Evolutionary conservation across 1,140 invertebrate genomes (phyloP).

Genomic region (Plodia interpunctella): DNA sequence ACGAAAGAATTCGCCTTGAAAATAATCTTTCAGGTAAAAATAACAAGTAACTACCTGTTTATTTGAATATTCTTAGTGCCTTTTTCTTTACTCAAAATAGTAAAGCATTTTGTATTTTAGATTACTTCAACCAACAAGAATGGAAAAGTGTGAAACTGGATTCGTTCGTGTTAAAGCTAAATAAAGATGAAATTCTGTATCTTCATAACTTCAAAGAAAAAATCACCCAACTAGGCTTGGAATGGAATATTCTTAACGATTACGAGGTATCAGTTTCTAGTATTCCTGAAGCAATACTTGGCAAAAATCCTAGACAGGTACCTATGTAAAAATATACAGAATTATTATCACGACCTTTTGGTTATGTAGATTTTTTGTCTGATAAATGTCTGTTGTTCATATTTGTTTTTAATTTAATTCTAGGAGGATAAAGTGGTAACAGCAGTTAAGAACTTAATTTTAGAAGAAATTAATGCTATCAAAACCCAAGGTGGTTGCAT

Average conservation of each 20-base stretch:
- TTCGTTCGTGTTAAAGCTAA: constrained; percentile 34
- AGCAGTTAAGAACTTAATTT: constrained; percentile 45
- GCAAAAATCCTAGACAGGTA: constrained; percentile 55
- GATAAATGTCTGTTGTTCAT: too few species aligned
- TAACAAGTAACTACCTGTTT: too few species aligned
- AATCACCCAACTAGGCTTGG: constrained; percentile 47
- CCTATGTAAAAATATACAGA: too few species aligned
- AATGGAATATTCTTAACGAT: constrained; percentile 40
- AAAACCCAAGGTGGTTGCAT: constrained; percentile 48
- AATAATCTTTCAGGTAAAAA: constrained; percentile 54
- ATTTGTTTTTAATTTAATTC: constrained; percentile 13
- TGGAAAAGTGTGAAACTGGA: constrained; percentile 49
- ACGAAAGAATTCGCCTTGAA: constrained; percentile 84
- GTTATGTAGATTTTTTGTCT: too few species aligned
- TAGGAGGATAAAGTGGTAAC: constrained; percentile 49
- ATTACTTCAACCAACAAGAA: constrained; percentile 38
- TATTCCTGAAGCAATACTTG: constrained; percentile 57
- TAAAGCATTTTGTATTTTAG: constrained; percentile 23
- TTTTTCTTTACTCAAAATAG: too few species aligned
- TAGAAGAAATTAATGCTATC: constrained; percentile 49
- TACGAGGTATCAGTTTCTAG: constrained; percentile 36
- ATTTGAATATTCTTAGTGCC: too few species aligned
- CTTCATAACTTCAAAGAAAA: constrained; percentile 57
- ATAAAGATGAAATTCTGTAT: constrained; percentile 45
- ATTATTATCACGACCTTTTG: too few species aligned